These are phyloP conservation scores for Xanthorhoe designata DNA, from an alignment of 2,888 invertebrate species.

Conservation along the genomic window DNA sequence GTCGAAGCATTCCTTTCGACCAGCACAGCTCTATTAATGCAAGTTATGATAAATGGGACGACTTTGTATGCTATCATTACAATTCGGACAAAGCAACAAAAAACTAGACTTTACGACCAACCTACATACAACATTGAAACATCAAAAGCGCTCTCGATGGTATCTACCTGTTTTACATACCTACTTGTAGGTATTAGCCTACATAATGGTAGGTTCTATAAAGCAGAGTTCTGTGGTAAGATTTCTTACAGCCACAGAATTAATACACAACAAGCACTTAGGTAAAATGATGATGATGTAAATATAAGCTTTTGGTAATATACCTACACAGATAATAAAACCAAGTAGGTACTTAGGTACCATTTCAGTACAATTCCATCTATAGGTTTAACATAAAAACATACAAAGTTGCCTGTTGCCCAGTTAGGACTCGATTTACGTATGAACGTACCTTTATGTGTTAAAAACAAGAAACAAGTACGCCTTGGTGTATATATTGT, in stretches of 20 bases:
- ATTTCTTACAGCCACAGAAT: not conserved
- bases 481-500: slow-evolving; percentile 43
- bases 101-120: slow-evolving; percentile 24
- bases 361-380: too few relatives aligned
- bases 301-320: too few relatives aligned
- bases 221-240: not conserved
- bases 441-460: slow-evolving; percentile 5
- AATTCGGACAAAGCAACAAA: slow-evolving; percentile 16
- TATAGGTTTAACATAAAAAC: not conserved
- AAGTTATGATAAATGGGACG: slow-evolving; percentile 6
- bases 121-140: slow-evolving; percentile 25
- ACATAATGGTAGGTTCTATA: slow-evolving; percentile 16
- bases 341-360: too few relatives aligned
- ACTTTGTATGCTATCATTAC: not conserved
- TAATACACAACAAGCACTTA: too few relatives aligned
- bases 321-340: too few relatives aligned
- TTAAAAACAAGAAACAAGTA: slow-evolving; percentile 45
- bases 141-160: slow-evolving; percentile 28
- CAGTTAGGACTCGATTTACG: not conserved
- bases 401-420: not conserved
- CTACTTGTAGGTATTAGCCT: slow-evolving; percentile 14
- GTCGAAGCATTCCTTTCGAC: too few relatives aligned
- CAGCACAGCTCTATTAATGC: not conserved
- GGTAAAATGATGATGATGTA: too few relatives aligned
- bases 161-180: slow-evolving; percentile 46